phyloP scores from a whole-genome alignment of 2,113 vertebrate species.

The Cottus gobio region DNA sequence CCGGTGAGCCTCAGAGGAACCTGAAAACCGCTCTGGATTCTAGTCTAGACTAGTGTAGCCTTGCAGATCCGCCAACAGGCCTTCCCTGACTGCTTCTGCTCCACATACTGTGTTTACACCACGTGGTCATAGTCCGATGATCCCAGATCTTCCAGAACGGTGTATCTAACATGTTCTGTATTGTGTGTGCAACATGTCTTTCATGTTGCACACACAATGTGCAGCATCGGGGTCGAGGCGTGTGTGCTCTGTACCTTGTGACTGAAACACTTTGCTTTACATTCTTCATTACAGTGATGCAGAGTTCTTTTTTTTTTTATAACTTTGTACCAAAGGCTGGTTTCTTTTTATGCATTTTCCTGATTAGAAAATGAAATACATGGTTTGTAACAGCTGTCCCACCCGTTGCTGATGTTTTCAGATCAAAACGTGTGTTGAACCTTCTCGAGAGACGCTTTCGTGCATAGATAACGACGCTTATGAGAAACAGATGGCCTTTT shows the following conservation, averaged over 20 bases:
- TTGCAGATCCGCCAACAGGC: constrained; percentile 54
- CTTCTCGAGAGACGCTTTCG: constrained; percentile 83
- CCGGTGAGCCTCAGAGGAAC: constrained; percentile 12
- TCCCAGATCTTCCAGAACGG: constrained; percentile 25
- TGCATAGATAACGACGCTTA: constrained; percentile 68
- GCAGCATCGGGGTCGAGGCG: constrained; percentile 20
- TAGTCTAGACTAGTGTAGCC: constrained; percentile 67
- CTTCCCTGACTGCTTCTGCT: constrained; percentile 5
- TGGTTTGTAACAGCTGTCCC: constrained; percentile 41
- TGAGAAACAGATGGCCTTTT: constrained; percentile 61
- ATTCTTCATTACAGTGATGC: constrained; percentile 24
- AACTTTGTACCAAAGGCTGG: constrained; percentile 74
- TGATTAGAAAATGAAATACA: constrained; percentile 32
- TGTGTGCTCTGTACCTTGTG: constrained; percentile 73
- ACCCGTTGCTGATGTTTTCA: constrained; percentile 35
- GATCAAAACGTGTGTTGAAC: constrained; percentile 76
- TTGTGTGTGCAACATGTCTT: constrained; percentile 32
- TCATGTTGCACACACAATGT: constrained; percentile 32
- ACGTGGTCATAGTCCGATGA: constrained; percentile 15
- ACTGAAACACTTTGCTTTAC: constrained; percentile 48
- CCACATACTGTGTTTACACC: constrained; percentile 34
- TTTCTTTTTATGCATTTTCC: constrained; percentile 55
- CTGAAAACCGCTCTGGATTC: constrained; percentile 63
- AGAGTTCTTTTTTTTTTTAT: constrained; percentile 43
- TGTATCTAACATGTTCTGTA: constrained; percentile 34